Base-by-base conservation (phyloP, 2,888 invertebrate species). In the Eupelmus urozonus region DNA sequence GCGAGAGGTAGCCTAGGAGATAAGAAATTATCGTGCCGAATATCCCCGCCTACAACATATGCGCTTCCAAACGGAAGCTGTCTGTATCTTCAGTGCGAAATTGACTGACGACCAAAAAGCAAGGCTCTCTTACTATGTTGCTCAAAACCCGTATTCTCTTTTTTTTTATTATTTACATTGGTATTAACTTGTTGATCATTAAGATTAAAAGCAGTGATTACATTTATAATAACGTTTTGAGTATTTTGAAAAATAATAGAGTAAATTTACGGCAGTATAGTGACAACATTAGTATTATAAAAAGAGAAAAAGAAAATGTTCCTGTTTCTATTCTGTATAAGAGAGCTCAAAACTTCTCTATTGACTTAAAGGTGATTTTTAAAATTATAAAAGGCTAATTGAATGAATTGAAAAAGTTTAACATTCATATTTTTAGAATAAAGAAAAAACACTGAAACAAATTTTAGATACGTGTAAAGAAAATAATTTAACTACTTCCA, bases 401-500 rank as follows among this genome's bases (percentile, higher is more conserved):
- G 5, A 45, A 53, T 7, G 11, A 53, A 65, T 65, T 53, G 20
- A 7, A 25, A 34, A 34, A 34, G n/a, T n/a, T n/a, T n/a, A n/a
- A n/a, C n/a, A n/a, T n/a, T n/a, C 13, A 23, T 25, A 13, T 70
- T 60, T 76, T 57, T 23, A 79, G 76, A 63, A 73, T 7, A 69
- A 74, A 13, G 20, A 51, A 53, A 77, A 53, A n/a, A 77, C 55
- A 2, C 75, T 85, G 16, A 82, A 82, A 75, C 84, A 81, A 73
- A 80, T 88, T 65, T 73, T 80, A 13, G 83, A 85, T 57, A 84
- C 81, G 34, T 89, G 89, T 62, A 55, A 55, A 1, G 86, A 86
- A 76, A 85, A 89, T 69, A 87, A 88, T 73, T 78, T 87, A 49
- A 88, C 76, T 29, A 85, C 84, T n/a, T 75, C 75, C 23, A 59